These are phyloP conservation scores for Gasteruption jaculator DNA, from an alignment of 2,888 invertebrate species.

Conservation along the genomic window DNA sequence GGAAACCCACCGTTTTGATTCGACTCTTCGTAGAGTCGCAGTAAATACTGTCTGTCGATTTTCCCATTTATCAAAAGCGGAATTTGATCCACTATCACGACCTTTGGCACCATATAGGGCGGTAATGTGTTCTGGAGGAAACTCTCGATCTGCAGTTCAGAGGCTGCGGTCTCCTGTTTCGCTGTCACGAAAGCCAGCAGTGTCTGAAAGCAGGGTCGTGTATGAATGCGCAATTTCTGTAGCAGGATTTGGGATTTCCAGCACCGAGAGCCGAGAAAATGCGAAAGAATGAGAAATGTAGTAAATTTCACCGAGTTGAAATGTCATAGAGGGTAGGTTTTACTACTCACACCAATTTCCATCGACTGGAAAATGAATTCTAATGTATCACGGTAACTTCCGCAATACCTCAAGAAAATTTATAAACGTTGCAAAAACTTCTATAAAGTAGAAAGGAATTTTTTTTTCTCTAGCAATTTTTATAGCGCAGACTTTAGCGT, in stretches of 20 bases:
- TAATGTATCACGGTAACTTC: too few relatives aligned
- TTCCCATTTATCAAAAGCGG: constrained; percentile 84
- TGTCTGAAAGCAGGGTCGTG: constrained; percentile 57
- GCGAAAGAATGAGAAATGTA: background rate
- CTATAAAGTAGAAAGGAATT: too few relatives aligned
- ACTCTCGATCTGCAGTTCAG: constrained; percentile 63
- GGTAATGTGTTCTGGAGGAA: constrained; percentile 63
- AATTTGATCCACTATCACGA: constrained; percentile 68
- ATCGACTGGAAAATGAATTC: too few relatives aligned
- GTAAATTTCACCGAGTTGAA: background rate
- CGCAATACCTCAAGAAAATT: too few relatives aligned
- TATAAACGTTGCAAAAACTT: too few relatives aligned
- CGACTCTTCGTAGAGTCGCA: constrained; percentile 69
- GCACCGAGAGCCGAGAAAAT: background rate
- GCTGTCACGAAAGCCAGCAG: constrained; percentile 64
- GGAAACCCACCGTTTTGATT: constrained; percentile 25
- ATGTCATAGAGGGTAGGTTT: too few relatives aligned
- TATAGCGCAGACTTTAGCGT: too few relatives aligned
- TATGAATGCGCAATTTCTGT: background rate
- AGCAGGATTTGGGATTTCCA: background rate
- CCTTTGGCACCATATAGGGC: constrained; percentile 74
- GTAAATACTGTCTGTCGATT: constrained; percentile 73
- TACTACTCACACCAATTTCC: too few relatives aligned
- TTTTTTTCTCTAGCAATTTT: too few relatives aligned
- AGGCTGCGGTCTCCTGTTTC: constrained; percentile 45